Evolutionary conservation across 2,797 vertebrate species (phyloP).

Genomic region (Falco berigora): DNA sequence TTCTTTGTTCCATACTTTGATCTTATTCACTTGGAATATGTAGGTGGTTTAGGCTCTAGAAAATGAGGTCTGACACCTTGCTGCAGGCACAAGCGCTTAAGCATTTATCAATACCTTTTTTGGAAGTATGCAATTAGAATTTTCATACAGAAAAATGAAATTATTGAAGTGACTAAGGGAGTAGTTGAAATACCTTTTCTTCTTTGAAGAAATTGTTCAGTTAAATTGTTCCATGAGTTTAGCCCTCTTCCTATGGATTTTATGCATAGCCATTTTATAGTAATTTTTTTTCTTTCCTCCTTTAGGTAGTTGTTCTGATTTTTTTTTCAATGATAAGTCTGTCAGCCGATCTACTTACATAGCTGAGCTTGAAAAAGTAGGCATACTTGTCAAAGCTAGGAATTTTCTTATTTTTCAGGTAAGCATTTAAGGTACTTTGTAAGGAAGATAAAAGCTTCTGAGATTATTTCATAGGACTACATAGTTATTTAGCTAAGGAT

Average conservation of each 20-base stretch:
- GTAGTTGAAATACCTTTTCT: not conserved
- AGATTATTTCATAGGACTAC: not conserved
- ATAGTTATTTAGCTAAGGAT: not conserved
- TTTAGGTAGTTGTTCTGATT: conserved; percentile 83
- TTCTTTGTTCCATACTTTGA: not conserved
- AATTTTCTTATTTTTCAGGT: conserved; percentile 97
- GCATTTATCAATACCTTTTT: not conserved
- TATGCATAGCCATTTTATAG: not conserved
- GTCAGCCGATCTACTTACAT: conserved; percentile 76
- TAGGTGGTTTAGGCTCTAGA: not conserved
- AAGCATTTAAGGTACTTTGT: not conserved
- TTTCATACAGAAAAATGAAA: not conserved
- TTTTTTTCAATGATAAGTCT: conserved; percentile 71
- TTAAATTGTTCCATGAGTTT: not conserved
- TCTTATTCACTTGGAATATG: not conserved
- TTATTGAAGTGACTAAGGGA: not conserved
- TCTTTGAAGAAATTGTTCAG: not conserved
- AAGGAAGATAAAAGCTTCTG: not conserved
- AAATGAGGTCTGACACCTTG: not conserved
- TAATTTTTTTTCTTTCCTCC: not conserved
- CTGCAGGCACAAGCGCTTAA: not conserved
- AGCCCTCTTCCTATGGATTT: not conserved
- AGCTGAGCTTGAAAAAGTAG: conserved; percentile 81
- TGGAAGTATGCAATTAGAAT: not conserved
- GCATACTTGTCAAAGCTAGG: conserved; percentile 84